Conservation (phyloP, 2,888 invertebrate species). For the Cordylochernes scorpioides region DNA sequence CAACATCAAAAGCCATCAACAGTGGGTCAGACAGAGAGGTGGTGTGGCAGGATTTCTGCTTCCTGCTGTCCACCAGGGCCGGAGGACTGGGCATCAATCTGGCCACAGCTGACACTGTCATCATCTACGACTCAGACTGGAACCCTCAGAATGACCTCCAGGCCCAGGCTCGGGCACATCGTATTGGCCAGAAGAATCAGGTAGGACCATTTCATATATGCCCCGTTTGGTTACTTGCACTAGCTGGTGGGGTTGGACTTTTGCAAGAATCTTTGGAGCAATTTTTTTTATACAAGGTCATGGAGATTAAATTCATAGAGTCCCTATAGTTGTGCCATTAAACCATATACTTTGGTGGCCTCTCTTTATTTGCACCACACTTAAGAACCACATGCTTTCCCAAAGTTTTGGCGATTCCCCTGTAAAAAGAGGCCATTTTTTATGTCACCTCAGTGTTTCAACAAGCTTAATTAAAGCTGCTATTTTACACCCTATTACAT, state of each 20-base stretch:
- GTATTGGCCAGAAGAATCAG: slow-evolving; percentile 97
- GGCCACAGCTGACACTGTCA: slow-evolving; percentile 93
- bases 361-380: too few species aligned
- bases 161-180: slow-evolving; percentile 89
- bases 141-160: slow-evolving; percentile 98
- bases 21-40: background rate
- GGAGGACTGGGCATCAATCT: slow-evolving; percentile 92
- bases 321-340: too few species aligned
- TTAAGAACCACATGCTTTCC: too few species aligned
- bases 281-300: too few species aligned
- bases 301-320: too few species aligned
- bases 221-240: slow-evolving; percentile 73
- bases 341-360: too few species aligned
- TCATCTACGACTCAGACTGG: slow-evolving; percentile 98
- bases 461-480: too few species aligned
- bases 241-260: slow-evolving; percentile 89
- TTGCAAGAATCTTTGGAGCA: slow-evolving; percentile 88
- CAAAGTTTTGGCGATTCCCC: too few species aligned
- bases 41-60: slow-evolving; percentile 53
- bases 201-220: slow-evolving; percentile 23
- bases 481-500: too few species aligned
- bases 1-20: background rate
- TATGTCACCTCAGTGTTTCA: too few species aligned
- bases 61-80: slow-evolving; percentile 78
- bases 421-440: too few species aligned